Evolutionary conservation across 2,113 vertebrate genomes (phyloP), one percentile per base, ranked within the genome.

Genomic region (Paedocypris sp.): DNA sequence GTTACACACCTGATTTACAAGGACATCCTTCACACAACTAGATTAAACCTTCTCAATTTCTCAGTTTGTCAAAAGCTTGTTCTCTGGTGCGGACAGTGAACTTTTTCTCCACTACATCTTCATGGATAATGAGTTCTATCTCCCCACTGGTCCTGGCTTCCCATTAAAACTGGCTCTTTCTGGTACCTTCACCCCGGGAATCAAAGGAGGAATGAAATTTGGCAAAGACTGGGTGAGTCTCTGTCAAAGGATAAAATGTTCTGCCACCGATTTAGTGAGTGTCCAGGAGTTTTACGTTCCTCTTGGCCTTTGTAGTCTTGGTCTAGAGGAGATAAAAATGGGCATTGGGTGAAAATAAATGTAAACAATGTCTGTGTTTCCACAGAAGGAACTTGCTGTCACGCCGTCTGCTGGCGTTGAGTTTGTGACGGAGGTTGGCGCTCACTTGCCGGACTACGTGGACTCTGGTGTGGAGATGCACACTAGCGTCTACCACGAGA

Each of bases 81-180:
- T 82, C 35, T 80, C 83, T 31, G 90, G 85, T 6, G 32, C 76
- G 23, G 84, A 86, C 66, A 85, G 45, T 10, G 83, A 91, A 69
- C 70, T 96, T 3, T 95, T 91, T 73, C 77, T 89, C 64, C 92
- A 98, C 77, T 97, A 97, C 75, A 83, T 98, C 61, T 97, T 97
- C 77, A 89, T 95, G 91, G 93, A 98, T 75, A 94, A 91, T 49
- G 85, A 91, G 67, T 91, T 97, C 75, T 88, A 87, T 66, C 80
- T 97, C 54, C 92, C 94, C 39, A 95, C 93, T 1, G 79, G 86
- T 36, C 80, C 84, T 50, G 94, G 94, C 54, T 69, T 96, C 10
- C 94, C 89, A 10, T 75, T 98, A 53, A 90, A 88, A 52, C 75
- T 97, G 59, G 81, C 88, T 19, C 71, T 90, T 12, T 90, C 90